These are phyloP conservation scores for Probaryconus sp. DNA, from an alignment of 1,140 invertebrate genomes.

Conservation along the genomic window DNA sequence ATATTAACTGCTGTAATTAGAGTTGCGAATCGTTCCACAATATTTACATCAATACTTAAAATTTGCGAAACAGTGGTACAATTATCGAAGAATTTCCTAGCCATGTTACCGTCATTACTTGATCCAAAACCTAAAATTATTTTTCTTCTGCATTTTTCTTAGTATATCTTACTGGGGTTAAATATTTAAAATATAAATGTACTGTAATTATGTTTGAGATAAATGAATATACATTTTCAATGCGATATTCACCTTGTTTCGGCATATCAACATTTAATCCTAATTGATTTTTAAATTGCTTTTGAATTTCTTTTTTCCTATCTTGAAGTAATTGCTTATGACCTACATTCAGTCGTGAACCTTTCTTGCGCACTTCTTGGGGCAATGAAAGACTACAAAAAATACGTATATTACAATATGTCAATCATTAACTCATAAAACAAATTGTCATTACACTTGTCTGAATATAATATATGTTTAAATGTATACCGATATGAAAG, in stretches of 20 bases:
- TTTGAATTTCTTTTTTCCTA: constrained; percentile 10
- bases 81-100: constrained; percentile 19
- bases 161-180: no score
- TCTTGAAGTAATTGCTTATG: constrained; percentile 1
- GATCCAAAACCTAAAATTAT: constrained; percentile 13
- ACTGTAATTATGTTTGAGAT: no score
- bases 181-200: no score
- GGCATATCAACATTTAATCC: constrained; percentile 18
- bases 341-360: background rate
- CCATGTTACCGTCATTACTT: constrained; percentile 8
- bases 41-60: background rate
- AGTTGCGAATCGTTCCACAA: background rate
- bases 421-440: no score
- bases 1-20: background rate
- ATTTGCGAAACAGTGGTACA: background rate
- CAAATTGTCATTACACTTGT: no score
- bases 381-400: background rate
- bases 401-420: no score
- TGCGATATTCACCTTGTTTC: no score
- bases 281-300: background rate
- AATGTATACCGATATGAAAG: constrained; percentile 14
- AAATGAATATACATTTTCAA: no score
- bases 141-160: no score
- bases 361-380: constrained; percentile 3
- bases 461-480: background rate